These are phyloP conservation scores for Morus bassanus DNA, from an alignment of 2,797 vertebrate species.

Conservation along the genomic window DNA sequence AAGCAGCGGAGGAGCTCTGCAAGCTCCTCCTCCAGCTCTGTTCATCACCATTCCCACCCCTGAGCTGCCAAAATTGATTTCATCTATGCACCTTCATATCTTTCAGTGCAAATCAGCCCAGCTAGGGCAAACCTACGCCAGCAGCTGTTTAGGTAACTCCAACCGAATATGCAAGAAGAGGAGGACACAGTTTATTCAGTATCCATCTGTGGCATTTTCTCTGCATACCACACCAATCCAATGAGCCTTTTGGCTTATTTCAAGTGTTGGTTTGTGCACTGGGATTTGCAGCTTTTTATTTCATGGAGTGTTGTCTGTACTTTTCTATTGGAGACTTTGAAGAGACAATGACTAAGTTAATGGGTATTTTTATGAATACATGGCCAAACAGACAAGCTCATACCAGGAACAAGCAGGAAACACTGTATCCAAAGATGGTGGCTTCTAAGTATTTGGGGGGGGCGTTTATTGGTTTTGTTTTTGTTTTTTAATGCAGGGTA, in stretches of 20 bases:
- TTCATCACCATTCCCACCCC: background rate
- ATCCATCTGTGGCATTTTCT: background rate
- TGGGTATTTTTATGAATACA: background rate
- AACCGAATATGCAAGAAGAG: background rate
- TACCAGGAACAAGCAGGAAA: background rate
- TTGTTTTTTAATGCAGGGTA: constrained; percentile 60
- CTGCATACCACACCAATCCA: background rate
- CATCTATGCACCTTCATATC: accelerated
- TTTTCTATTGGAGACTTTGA: background rate
- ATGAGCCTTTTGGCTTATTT: background rate
- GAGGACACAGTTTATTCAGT: background rate
- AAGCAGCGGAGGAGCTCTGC: background rate
- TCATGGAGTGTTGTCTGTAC: background rate
- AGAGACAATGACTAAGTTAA: background rate
- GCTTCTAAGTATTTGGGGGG: background rate
- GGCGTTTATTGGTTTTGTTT: too few species aligned
- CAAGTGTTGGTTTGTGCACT: background rate
- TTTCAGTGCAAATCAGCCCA: background rate
- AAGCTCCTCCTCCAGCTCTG: background rate
- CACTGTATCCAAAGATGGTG: background rate
- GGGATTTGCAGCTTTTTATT: background rate
- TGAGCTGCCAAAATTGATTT: background rate
- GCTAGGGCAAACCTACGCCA: background rate
- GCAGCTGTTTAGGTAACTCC: background rate
- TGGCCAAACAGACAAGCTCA: background rate